A percentile compares a stretch with the other conserved stretches of the same genome.
These are phyloP conservation scores for Pachyrhynchus sulphureomaculatus DNA, from an alignment of 1,140 invertebrate genomes.

Conservation along the genomic window DNA sequence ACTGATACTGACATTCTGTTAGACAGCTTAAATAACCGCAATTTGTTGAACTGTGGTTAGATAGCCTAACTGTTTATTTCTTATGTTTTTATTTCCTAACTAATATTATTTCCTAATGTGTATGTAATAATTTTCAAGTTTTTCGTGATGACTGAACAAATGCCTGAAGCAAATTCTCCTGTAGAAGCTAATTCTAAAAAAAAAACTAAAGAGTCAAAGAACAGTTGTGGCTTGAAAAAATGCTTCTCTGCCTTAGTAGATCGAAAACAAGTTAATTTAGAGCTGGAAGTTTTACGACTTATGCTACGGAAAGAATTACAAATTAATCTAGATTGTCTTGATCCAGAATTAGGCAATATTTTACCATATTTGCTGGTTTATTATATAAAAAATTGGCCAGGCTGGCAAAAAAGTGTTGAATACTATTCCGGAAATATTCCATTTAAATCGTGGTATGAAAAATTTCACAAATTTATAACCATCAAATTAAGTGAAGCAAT, in stretches of 20 bases:
- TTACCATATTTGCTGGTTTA: conserved; percentile 33
- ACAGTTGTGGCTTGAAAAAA: conserved; percentile 24
- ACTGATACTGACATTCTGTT: too few species aligned
- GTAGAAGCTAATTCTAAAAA: background rate
- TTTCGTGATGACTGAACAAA: too few species aligned
- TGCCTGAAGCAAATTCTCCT: background rate
- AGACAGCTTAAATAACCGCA: too few species aligned
- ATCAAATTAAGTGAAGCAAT: conserved; percentile 29
- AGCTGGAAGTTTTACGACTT: conserved; percentile 25
- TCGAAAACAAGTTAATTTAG: conserved; percentile 34
- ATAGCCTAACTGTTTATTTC: too few species aligned
- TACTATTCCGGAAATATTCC: conserved; percentile 33
- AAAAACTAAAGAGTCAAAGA: conserved; percentile 12
- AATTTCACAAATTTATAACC: conserved; percentile 32
- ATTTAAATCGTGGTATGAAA: conserved; percentile 34
- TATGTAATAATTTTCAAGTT: too few species aligned
- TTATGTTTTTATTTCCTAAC: too few species aligned
- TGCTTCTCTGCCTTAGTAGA: conserved; percentile 34
- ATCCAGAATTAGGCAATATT: conserved; percentile 1
- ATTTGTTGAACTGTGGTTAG: too few species aligned
- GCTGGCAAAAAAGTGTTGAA: conserved; percentile 35
- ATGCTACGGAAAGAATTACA: conserved; percentile 32
- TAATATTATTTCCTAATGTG: too few species aligned
- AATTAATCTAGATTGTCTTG: conserved; percentile 23
- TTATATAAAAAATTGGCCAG: conserved; percentile 38